A percentile compares a stretch with the other conserved stretches of the same genome.
Evolutionary conservation across 2,888 invertebrate genomes (phyloP).

Genomic region (Drosophila nr. perissopoda): DNA sequence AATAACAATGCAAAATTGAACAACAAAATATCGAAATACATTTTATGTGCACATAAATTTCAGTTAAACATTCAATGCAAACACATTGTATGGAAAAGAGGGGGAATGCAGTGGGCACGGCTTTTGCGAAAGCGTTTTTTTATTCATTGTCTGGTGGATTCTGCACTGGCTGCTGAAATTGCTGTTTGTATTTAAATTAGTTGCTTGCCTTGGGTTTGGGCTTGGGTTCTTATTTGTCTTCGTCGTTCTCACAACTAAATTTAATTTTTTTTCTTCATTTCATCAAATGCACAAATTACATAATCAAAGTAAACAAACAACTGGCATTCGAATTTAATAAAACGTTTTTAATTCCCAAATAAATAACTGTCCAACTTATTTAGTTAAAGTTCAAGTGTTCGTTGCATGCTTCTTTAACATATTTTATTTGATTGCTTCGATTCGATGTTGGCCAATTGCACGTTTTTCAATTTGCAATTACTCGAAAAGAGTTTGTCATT

Average conservation of each 20-base stretch:
- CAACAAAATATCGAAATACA: conserved; percentile 46
- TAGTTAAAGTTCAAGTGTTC: conserved; percentile 65
- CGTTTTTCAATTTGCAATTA: conserved; percentile 79
- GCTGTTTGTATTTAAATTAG: conserved; percentile 75
- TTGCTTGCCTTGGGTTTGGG: conserved; percentile 65
- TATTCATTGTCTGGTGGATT: conserved; percentile 63
- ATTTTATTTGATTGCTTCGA: conserved; percentile 44
- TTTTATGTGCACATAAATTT: conserved; percentile 65
- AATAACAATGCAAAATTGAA: conserved; percentile 64
- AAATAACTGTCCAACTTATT: conserved; percentile 29
- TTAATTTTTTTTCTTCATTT: conserved; percentile 53
- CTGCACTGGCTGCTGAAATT: conserved; percentile 50
- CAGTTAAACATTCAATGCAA: conserved; percentile 52
- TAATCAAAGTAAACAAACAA: conserved; percentile 21
- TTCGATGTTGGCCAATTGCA: conserved; percentile 52
- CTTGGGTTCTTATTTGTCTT: conserved; percentile 44
- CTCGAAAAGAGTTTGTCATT: conserved; percentile 59
- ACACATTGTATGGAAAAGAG: not conserved
- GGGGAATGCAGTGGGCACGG: not conserved
- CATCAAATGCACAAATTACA: conserved; percentile 48
- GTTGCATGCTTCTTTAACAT: conserved; percentile 40
- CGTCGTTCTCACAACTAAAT: conserved; percentile 66
- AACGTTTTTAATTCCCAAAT: conserved; percentile 23
- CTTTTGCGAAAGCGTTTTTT: conserved; percentile 53
- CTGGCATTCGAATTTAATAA: conserved; percentile 39